These are phyloP conservation scores for Seriola rivoliana DNA, from an alignment of 2,113 vertebrate species.

Conservation along the genomic window DNA sequence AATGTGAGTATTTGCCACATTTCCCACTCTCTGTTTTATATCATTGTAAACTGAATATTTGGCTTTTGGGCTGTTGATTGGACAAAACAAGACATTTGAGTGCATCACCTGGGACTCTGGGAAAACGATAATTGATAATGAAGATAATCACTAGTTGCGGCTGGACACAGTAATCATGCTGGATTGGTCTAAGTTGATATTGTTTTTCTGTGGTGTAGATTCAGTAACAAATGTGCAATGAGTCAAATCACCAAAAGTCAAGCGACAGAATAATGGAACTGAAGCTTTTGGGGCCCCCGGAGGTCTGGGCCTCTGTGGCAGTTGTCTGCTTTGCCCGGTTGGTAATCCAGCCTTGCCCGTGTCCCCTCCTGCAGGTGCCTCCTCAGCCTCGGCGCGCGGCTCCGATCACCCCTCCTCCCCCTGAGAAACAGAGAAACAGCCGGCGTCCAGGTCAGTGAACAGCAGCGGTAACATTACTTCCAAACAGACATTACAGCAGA, in stretches of 20 bases:
- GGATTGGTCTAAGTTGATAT: not conserved
- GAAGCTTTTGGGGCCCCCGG: not conserved
- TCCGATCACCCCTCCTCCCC: slow-evolving; percentile 91
- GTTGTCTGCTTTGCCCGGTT: not conserved
- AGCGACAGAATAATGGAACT: not conserved
- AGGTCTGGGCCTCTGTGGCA: not conserved
- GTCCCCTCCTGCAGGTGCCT: slow-evolving; percentile 84
- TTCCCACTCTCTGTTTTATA: no score
- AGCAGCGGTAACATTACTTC: not conserved
- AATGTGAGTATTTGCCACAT: no score
- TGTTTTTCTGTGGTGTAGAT: not conserved
- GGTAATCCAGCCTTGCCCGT: not conserved
- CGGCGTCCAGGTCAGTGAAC: slow-evolving; percentile 77
- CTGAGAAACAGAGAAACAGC: slow-evolving; percentile 89
- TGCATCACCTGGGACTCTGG: no score
- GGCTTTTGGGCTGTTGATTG: no score
- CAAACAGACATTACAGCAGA: not conserved
- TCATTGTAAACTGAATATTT: no score
- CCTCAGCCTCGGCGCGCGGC: slow-evolving; percentile 89
- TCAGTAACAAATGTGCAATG: not conserved
- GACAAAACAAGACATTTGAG: no score
- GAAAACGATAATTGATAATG: no score
- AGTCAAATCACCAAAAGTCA: not conserved
- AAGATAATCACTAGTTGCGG: no score
- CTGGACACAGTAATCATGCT: not conserved